phyloP scores from a whole-genome alignment of 2,797 vertebrate species.

The Gila robusta region DNA sequence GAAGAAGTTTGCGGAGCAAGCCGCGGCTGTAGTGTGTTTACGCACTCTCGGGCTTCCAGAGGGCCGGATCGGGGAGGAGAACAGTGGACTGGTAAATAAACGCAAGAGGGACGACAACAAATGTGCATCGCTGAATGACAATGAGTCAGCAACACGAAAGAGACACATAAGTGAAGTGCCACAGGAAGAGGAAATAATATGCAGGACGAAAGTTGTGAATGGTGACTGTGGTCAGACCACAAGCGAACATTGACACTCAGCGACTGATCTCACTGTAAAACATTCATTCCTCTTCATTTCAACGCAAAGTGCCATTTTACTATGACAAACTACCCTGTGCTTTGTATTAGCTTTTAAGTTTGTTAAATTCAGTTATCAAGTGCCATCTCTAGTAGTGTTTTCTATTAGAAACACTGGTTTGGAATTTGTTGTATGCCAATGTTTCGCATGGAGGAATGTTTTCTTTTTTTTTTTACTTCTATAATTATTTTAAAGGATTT shows the following conservation, averaged over 20 bases:
- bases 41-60: slow-evolving; percentile 86
- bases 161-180: slow-evolving; percentile 55
- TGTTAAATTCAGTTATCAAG: neutral
- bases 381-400: slow-evolving; percentile 5
- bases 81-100: slow-evolving; percentile 83
- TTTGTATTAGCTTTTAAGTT: neutral
- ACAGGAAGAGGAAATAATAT: slow-evolving; percentile 53
- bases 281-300: neutral
- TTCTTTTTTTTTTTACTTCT: neutral
- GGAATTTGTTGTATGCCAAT: neutral
- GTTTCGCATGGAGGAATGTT: neutral
- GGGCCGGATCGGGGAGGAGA: slow-evolving; percentile 83
- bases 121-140: slow-evolving; percentile 60
- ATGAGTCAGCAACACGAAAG: slow-evolving; percentile 63
- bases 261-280: neutral
- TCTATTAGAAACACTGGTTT: neutral
- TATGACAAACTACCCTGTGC: neutral
- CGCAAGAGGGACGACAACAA: slow-evolving; percentile 84
- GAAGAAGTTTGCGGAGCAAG: slow-evolving; percentile 95
- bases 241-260: slow-evolving; percentile 5
- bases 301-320: neutral
- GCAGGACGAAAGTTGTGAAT: slow-evolving; percentile 43
- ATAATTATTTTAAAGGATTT: neutral
- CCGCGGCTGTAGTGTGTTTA: slow-evolving; percentile 91
- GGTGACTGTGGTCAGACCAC: slow-evolving; percentile 52